Percentiles rank a stretch among this genome's conserved stretches.
Evolutionary conservation across 1,140 invertebrate genomes (phyloP).

Genomic region (Scaptomyza graminum): DNA sequence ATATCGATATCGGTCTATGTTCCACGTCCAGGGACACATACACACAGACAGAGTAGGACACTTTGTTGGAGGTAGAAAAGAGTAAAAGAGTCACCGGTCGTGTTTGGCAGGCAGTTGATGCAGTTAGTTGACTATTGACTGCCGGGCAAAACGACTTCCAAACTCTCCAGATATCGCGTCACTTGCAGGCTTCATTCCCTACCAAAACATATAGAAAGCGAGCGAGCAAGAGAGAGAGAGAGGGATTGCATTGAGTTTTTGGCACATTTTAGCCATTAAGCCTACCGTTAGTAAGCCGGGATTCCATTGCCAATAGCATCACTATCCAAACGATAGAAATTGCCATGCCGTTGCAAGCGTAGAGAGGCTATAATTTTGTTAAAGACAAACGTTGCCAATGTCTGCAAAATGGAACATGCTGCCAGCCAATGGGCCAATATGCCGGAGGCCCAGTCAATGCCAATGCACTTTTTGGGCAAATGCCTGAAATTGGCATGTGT

Average conservation of each 20-base stretch:
- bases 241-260: slow-evolving; percentile 36
- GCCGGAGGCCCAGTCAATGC: slow-evolving; percentile 53
- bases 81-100: slow-evolving; percentile 30
- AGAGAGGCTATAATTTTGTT: slow-evolving; percentile 74
- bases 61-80: background rate
- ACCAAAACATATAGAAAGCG: no score
- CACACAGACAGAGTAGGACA: slow-evolving; percentile 1
- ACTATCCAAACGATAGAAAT: slow-evolving; percentile 20
- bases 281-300: slow-evolving; percentile 26
- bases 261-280: slow-evolving; percentile 65
- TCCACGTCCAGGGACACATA: slow-evolving; percentile 15
- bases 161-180: slow-evolving; percentile 64
- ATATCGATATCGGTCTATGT: slow-evolving; percentile 71
- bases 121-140: slow-evolving; percentile 81
- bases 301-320: slow-evolving; percentile 17
- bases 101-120: slow-evolving; percentile 74
- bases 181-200: slow-evolving; percentile 61
- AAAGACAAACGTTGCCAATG: slow-evolving; percentile 75
- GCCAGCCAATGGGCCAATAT: slow-evolving; percentile 68
- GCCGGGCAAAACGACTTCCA: slow-evolving; percentile 49
- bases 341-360: slow-evolving; percentile 44
- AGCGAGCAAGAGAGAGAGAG: slow-evolving; percentile 25
- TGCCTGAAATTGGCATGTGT: slow-evolving; percentile 59
- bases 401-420: slow-evolving; percentile 78
- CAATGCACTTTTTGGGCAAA: slow-evolving; percentile 57